Conservation (phyloP, 2,113 vertebrate genomes). For the Pantherophis guttatus region DNA sequence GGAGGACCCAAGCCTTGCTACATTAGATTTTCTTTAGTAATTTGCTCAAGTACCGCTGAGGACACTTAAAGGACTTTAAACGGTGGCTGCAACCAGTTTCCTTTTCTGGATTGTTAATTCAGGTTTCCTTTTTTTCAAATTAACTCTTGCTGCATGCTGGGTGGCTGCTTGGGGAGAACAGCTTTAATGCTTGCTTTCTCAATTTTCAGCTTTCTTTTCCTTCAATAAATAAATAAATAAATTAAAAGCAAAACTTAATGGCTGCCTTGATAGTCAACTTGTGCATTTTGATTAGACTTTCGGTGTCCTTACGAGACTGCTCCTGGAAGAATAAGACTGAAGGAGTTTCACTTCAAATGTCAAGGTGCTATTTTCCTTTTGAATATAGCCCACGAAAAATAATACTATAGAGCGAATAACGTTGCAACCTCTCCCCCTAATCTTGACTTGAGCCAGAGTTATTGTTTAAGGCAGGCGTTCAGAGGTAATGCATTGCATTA, state of each 20-base stretch:
- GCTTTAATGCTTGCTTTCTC: conserved; percentile 78
- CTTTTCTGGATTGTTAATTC: conserved; percentile 87
- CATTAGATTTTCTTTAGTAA: conserved; percentile 91
- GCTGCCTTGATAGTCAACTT: conserved; percentile 66
- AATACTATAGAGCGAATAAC: background rate
- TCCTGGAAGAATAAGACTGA: background rate
- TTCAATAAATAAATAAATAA: background rate
- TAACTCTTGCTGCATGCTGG: conserved; percentile 77
- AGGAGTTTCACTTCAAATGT: background rate
- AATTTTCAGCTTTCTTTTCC: conserved; percentile 67
- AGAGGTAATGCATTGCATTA: background rate
- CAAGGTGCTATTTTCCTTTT: background rate
- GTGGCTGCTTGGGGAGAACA: conserved; percentile 69
- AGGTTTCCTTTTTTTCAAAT: conserved; percentile 81
- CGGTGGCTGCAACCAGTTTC: conserved; percentile 80
- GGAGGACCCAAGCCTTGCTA: conserved; percentile 81
- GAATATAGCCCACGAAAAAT: background rate
- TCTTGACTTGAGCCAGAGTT: background rate
- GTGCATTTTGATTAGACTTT: conserved; percentile 66
- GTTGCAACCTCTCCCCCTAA: background rate
- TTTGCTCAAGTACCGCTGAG: conserved; percentile 89
- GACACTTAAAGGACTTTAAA: conserved; percentile 87
- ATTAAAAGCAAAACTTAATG: conserved; percentile 47
- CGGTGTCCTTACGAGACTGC: conserved; percentile 6
- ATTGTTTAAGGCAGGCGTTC: background rate